Evolutionary conservation across 2,113 vertebrate species (phyloP), one percentile per base, ranked within the genome.

Genomic region (Herpetotheres cachinnans): DNA sequence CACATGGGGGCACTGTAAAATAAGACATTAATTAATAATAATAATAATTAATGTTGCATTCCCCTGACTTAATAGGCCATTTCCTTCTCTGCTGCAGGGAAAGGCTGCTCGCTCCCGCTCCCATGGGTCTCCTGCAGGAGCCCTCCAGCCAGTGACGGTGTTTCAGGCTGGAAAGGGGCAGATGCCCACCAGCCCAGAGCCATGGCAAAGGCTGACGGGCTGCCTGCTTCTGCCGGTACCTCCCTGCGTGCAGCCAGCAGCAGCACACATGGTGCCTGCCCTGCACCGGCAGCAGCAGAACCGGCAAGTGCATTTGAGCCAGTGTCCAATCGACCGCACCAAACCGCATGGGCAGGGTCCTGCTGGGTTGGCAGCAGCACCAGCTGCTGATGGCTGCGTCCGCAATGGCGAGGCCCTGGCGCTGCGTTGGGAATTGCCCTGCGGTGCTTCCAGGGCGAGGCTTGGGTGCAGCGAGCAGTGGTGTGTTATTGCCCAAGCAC

Each of bases 1-100:
- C 93, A 90, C 93, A 67, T 67, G 89, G 96, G 96, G 93, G 93
- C 95, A 97, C 93, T 72, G 82, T 93, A 59, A 90, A 97, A 65
- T 69, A 67, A 88, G 20, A 1, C 76, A 34, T 82, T 95, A 80
- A 97, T 97, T 90, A 96, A 52, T 84, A 66, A 29, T 72, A 55
- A 61, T 82, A 55, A 61, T 82, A 95, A 97, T 96, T 79, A 92
- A 32, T 15, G n/a, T 5, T 16, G 32, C 11, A 4, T 16, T 85
- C 78, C 70, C 47, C 73, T 40, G 82, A 3, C 74, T 74, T 42
- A 42, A n/a, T 2, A 9, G 36, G 38, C 50, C 0, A 16, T 13
- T 47, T 32, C 36, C 27, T 17, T 10, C 19, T 9, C 32, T 21
- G 74, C 86, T 26, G 85, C 52, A 4, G 59, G 85, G 79, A 15